These are phyloP conservation scores for Chlorocebus sabaeus DNA, from an alignment of 2,113 vertebrate species.

Conservation along the genomic window DNA sequence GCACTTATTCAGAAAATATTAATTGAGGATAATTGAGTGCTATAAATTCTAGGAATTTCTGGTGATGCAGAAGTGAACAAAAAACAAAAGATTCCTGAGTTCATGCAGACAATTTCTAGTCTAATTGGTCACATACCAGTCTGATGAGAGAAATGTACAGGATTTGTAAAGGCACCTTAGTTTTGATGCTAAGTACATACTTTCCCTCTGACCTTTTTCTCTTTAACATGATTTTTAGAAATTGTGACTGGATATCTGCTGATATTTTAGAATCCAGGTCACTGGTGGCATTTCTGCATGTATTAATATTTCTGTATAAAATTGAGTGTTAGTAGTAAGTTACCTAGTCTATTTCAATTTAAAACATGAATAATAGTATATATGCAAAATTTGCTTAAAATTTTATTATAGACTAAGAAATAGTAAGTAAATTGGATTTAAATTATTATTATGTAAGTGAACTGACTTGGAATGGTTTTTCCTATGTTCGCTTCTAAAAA, in stretches of 20 bases:
- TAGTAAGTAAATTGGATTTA: constrained; percentile 51
- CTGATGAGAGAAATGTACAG: background rate
- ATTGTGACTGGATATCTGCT: background rate
- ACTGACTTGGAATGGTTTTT: constrained; percentile 48
- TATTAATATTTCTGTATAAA: constrained; percentile 25
- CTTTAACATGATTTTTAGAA: background rate
- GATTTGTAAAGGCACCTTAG: background rate
- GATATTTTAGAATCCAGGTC: background rate
- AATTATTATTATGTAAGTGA: constrained; percentile 71
- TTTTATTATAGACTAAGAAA: constrained; percentile 49
- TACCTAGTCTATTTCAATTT: constrained; percentile 45
- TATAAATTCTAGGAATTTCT: background rate
- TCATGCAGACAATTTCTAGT: background rate
- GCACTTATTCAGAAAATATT: background rate
- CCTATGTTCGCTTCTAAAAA: constrained; percentile 41
- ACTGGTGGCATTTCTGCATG: constrained; percentile 1
- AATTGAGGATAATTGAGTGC: background rate
- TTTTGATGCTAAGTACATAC: background rate
- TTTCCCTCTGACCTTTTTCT: background rate
- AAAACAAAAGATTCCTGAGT: background rate
- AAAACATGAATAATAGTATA: constrained; percentile 14
- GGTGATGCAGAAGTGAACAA: background rate
- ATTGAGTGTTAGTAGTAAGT: constrained; percentile 22
- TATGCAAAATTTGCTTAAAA: constrained; percentile 16
- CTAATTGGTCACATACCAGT: background rate